Evolutionary conservation across 35 echinoderm and acorn worm species (phyloP).

Genomic region (Ophioderma brevispina): DNA sequence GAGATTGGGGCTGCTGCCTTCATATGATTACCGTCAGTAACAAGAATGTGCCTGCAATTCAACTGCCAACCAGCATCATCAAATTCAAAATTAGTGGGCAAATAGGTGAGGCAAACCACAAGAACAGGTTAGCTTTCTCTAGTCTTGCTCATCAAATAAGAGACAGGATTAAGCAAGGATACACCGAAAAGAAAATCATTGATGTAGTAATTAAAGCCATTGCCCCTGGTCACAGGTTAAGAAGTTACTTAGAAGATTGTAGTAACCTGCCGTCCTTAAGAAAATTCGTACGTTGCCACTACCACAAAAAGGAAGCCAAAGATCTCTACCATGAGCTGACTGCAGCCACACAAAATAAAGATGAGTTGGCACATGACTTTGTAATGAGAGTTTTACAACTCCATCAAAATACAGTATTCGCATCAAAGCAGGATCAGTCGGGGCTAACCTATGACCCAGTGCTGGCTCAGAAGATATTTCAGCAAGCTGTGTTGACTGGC

Average conservation of each 20-base stretch:
- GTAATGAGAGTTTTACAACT: slow-evolving; percentile 51
- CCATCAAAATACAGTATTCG: slow-evolving; percentile 32
- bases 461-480: slow-evolving; percentile 52
- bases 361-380: slow-evolving; percentile 49
- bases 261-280: neutral
- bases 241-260: slow-evolving; percentile 37
- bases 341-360: neutral
- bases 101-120: slow-evolving; percentile 30
- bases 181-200: slow-evolving; percentile 25
- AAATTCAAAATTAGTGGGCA: slow-evolving; percentile 66
- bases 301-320: slow-evolving; percentile 36
- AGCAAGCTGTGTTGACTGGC: slow-evolving; percentile 61
- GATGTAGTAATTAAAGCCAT: slow-evolving; percentile 37
- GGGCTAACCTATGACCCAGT: slow-evolving; percentile 36
- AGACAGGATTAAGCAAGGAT: neutral
- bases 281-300: slow-evolving; percentile 30
- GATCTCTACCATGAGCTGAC: slow-evolving; percentile 65
- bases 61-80: no score
- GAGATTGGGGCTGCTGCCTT: no score
- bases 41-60: no score
- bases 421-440: slow-evolving; percentile 9
- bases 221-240: neutral
- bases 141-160: slow-evolving; percentile 52
- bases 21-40: no score
- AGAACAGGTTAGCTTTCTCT: slow-evolving; percentile 26